A percentile compares a stretch with the other conserved stretches of the same genome.
Conservation (phyloP, 2,797 vertebrate genomes). For the Staurois parvus region DNA sequence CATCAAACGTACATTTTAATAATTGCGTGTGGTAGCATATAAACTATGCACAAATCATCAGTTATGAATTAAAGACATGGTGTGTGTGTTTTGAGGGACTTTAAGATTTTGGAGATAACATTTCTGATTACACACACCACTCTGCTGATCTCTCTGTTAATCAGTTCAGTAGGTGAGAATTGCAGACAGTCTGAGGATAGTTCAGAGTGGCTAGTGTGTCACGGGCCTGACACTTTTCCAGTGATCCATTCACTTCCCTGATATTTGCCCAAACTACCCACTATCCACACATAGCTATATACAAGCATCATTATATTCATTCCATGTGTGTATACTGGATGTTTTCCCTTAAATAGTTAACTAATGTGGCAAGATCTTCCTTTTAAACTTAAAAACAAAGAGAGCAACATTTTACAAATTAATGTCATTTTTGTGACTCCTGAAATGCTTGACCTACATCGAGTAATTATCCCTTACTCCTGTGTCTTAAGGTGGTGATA, state of each 20-base stretch:
- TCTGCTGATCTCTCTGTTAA: conserved; percentile 3
- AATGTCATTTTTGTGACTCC: conserved; percentile 61
- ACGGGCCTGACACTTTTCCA: background rate
- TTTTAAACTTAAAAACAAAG: conserved; percentile 27
- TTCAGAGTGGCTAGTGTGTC: conserved; percentile 1
- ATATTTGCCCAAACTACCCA: background rate
- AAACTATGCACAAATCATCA: background rate
- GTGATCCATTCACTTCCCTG: background rate
- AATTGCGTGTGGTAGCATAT: background rate
- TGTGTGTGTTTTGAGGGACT: background rate
- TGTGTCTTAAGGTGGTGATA: conserved; percentile 65
- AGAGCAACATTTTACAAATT: conserved; percentile 64
- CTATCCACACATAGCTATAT: background rate
- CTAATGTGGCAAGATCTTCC: background rate
- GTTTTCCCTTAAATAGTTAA: conserved; percentile 24
- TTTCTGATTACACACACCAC: no score
- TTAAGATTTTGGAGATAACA: background rate
- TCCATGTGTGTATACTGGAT: background rate
- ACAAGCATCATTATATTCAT: background rate
- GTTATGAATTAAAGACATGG: background rate
- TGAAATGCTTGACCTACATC: conserved; percentile 67
- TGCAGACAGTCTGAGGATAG: conserved; percentile 13
- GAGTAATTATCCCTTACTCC: conserved; percentile 60
- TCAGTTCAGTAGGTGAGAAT: conserved; percentile 25
- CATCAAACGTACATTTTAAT: background rate